Base-by-base conservation (phyloP, 2,113 vertebrate species). In the Centrocercus urophasianus region DNA sequence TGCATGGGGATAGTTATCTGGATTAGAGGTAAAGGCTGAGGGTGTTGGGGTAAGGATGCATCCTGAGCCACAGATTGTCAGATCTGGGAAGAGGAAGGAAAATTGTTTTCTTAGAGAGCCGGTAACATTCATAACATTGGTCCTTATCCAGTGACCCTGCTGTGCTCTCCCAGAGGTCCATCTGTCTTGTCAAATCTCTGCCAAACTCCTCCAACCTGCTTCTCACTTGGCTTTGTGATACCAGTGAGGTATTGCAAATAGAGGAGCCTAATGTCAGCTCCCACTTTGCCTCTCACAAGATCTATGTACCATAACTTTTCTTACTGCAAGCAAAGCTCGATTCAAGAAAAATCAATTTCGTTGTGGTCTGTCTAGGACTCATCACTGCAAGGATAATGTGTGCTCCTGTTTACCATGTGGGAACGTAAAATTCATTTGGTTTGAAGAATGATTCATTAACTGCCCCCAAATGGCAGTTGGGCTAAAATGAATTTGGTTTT, bases 321-420 rank as follows among this genome's bases (percentile, higher is more conserved):
- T 94, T 56, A 94, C 91, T 97, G 92, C 95, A 92, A 93, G 80
- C 13, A 2, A 80, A 66, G 85, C 81, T 94, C 74, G 69, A 89
- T 92, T 92, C 88, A 96, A 95, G 88, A 95, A 92, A 97, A 98
- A 97, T 92, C 93, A 74, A 95, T 97, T 96, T 92, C 66, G 63
- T 94, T 84, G 90, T 94, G 93, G 90, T 94, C 88, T 96, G 84
- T 93, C 76, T 42, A 64, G 87, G 93, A 80, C 89, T 90, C 57
- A 52, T 73, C 81, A 83, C 93, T 83, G 50, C 48, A 78, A 94
- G 90, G 91, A 95, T 96, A 96, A 97, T 93, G 88, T 92, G 61
- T 95, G 89, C 70, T 96, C 78, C 83, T 89, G 92, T 98, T 97
- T 96, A 94, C 97, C 96, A 95, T 97, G 90, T 94, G 96, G 80